Evolutionary conservation across 1,140 invertebrate species (phyloP), one percentile per base, ranked within the genome.

Genomic region (Augochlora pura): DNA sequence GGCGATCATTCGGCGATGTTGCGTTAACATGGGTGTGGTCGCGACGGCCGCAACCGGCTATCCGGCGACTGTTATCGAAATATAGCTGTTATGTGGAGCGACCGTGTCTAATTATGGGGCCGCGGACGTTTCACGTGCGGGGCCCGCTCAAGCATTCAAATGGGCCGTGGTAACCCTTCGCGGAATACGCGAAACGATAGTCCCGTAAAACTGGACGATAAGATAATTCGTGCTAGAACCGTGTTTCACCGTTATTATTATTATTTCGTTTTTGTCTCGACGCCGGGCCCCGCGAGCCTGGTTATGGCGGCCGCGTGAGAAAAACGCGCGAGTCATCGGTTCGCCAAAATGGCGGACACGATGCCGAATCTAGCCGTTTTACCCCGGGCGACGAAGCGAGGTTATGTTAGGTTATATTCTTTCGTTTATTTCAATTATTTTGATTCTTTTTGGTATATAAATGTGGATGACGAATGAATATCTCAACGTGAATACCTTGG

Each of bases 211-310:
- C 67, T 52, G 59, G 32, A 7, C 39, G 75, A 77, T 77, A 77
- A 77, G 68, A 77, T 71, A 77, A 77, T 77, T 72, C 46, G 76
- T 59, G 46, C n/a, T 54, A 64, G 54, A 64, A 27, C 46, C 27
- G 42, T 4, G 59, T 23, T 49, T 71, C 59, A 77, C 76, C 76
- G 68, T 77, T 77, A 77, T 77, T 64, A 77, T 77, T 64, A 72
- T 63, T 68, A 21, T 38, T 46, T 21, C 67, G 25, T 4, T 10
- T 39, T 63, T 32, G 46, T 42, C 3, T 25, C 14, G 32, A n/a
- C n/a, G n/a, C n/a, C n/a, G n/a, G n/a, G n/a, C 21, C 52, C 64
- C 64, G 23, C 18, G 57, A 16, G 63, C 14, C 38, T 52, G 14
- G 42, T 12, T 9, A 12, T 23, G 9, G n/a, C 7, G 16, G 38